Evolutionary conservation across 2,797 vertebrate genomes (phyloP), one percentile per base, ranked within the genome.

Genomic region (Nasua narica): DNA sequence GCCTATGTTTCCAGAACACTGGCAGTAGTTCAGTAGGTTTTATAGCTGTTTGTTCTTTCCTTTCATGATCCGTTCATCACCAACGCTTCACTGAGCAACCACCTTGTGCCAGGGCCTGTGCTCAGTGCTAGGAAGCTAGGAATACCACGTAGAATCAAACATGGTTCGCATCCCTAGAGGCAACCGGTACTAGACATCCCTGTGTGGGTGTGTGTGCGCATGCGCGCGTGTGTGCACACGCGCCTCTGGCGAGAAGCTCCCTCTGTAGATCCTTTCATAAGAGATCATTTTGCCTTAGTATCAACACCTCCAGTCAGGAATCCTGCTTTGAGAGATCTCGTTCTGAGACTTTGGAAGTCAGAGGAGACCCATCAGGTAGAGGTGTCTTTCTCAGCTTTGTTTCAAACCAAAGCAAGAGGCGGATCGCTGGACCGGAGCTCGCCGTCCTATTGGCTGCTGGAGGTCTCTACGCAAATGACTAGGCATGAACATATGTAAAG

Each of bases 191-290:
- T 52, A 78, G 60, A 54, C 56, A 5, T 46, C 35, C 23, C 29
- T 5, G 13, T 19, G 35, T 4, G 9, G 5, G n/a, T 5, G 23
- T 62, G 85, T 4, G 2, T 4, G 21, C 2, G 7, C 16, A 23
- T 0, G 21, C 2, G 4, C 9, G 2, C 15, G 48, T 10, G 16
- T 6, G 4, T 4, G 21, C 1, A 10, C 16, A 23, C 1, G 21
- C 2, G 4, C 9, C 15, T n/a, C 32, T n/a, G 11, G 35, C 35
- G 5, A 70, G 69, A 78, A 65, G 21, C 0, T 19, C 27, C 43
- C 4, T 79, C 25, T 11, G 5, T 10, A 14, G 10, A 54, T 11
- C 81, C 37, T 48, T 58, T 70, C 48, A 54, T 13, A 58, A 76
- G 69, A 89, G 29, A 54, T 77, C 15, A 23, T 8, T 60, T 46